Evolutionary conservation across 2,113 vertebrate genomes (phyloP), one percentile per base, ranked within the genome.

Genomic region (Sialia sialis): DNA sequence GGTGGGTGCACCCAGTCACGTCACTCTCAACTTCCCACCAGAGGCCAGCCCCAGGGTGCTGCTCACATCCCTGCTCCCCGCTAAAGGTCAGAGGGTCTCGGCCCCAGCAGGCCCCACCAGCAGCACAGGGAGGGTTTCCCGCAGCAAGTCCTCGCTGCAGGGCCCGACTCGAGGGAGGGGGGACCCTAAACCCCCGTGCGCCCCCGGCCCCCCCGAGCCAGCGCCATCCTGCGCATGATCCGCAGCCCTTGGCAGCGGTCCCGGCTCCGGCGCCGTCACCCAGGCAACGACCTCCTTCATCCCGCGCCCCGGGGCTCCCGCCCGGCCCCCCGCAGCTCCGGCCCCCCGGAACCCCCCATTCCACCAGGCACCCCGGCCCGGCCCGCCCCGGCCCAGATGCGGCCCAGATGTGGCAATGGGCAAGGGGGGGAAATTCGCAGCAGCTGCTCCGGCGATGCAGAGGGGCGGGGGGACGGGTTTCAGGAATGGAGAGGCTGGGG

Each of bases 201-300:
- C 26, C 78, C 60, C 44, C 23, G 5, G 38, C 49, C 27, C 43
- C 60, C 78, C 68, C 22, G 16, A 41, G 41, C 78, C 29, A 6
- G 68, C 46, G 12, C 82, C 44, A 68, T 74, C 89, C 93, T 62
- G 87, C 79, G 41, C 81, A 46, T 77, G 89, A 87, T 95, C 91
- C 59, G 66, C 84, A 88, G 81, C 82, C 75, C 79, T 67, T 70
- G 89, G 93, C 49, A 75, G 89, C 67, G 29, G 43, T 51, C 84
- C 81, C 82, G 43, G 82, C 75, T 59, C 63, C 60, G 93, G 87
- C 76, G 93, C 92, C 52, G 81, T 98, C 97, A 77, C 96, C 96
- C 96, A 74, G 93, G 89, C 90, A 96, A 98, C 87, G 76, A 95
- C 97, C 97, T 98, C 95, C 92, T 98, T 98, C 96, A 93, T 77